Conservation (phyloP, 2,797 vertebrate species). For the Enteromius afrohamiltoni region DNA sequence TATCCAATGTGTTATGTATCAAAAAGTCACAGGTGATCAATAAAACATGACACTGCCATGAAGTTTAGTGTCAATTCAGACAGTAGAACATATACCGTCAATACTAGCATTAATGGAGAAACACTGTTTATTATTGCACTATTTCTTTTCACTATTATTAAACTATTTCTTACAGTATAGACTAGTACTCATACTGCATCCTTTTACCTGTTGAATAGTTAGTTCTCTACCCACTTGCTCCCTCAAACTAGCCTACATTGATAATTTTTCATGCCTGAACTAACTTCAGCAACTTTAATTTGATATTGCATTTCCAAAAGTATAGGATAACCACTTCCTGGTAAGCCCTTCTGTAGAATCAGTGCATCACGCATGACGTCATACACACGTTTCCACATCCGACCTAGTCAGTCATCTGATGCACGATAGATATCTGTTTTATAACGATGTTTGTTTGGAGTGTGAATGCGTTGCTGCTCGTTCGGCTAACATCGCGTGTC, state of each 20-base stretch:
- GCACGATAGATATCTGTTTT: conserved; percentile 68
- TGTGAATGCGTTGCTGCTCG: conserved; percentile 67
- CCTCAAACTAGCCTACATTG: not conserved
- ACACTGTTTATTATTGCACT: not conserved
- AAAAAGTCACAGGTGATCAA: not conserved
- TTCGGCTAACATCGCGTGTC: conserved; percentile 77
- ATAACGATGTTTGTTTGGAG: conserved; percentile 70
- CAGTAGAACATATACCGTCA: not conserved
- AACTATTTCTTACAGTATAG: not conserved
- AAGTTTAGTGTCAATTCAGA: too few relatives aligned
- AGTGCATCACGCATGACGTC: not conserved
- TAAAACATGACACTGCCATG: not conserved
- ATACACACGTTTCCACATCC: conserved; percentile 1
- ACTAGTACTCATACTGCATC: not conserved
- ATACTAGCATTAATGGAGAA: not conserved
- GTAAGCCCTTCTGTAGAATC: not conserved
- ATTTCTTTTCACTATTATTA: too few relatives aligned
- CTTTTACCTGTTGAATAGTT: not conserved
- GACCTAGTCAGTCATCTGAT: conserved; percentile 33
- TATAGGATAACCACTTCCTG: not conserved
- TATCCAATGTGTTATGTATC: not conserved
- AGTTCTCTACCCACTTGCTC: not conserved
- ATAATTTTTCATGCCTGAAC: not conserved
- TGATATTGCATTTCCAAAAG: not conserved
- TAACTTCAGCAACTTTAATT: not conserved